Conservation (phyloP, 2,888 invertebrate species). For the Eupithecia tripunctaria region DNA sequence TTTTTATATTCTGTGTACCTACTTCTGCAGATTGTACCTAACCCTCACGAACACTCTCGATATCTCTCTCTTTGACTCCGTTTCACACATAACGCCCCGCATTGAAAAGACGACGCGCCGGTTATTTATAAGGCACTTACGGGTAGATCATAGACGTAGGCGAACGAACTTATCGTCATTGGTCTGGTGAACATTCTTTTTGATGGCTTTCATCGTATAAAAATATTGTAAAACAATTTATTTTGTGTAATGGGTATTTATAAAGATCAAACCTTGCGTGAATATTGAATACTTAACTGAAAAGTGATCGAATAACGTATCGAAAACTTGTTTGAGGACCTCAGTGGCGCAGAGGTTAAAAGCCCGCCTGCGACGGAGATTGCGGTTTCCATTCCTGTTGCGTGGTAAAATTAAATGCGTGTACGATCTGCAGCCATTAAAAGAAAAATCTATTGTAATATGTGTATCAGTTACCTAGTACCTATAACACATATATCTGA, state of each 20-base stretch:
- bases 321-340: too few species aligned
- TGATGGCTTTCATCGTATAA: conserved; percentile 9
- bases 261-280: not conserved
- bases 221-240: conserved; percentile 1
- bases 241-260: not conserved
- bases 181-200: conserved; percentile 16
- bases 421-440: too few species aligned
- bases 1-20: not conserved
- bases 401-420: too few species aligned
- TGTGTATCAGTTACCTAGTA: too few species aligned
- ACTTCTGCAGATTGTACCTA: not conserved
- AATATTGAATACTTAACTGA: not conserved
- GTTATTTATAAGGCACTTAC: conserved; percentile 47
- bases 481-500: too few species aligned
- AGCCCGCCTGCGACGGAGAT: too few species aligned
- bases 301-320: not conserved
- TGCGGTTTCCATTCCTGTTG: too few species aligned
- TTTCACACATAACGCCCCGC: conserved; percentile 69
- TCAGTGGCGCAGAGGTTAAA: too few species aligned
- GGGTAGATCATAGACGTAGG: conserved; percentile 37
- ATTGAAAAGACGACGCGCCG: conserved; percentile 57
- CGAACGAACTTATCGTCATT: conserved; percentile 17
- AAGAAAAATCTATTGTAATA: too few species aligned
- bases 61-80: conserved; percentile 75
- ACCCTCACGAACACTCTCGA: conserved; percentile 66